A percentile compares a stretch with the other conserved stretches of the same genome.
phyloP scores from a whole-genome alignment of 2,888 invertebrate genomes.

The Morpho helenor region DNA sequence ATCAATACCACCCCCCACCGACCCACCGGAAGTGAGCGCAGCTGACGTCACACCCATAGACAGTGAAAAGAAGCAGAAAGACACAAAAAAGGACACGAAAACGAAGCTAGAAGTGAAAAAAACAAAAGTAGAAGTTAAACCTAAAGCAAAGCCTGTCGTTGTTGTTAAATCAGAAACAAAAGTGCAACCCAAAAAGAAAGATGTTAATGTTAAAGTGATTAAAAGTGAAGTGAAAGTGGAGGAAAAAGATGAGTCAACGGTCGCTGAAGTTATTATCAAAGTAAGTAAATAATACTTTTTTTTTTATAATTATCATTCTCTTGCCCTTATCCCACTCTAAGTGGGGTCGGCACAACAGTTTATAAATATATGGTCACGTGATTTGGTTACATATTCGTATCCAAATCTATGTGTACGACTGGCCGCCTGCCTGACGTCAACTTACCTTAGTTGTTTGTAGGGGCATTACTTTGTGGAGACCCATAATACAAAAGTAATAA shows the following conservation, averaged over 20 bases:
- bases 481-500: no score
- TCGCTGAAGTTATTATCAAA: slow-evolving; percentile 23
- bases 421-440: no score
- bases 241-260: slow-evolving; percentile 26
- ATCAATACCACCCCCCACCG: slow-evolving; percentile 40
- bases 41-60: slow-evolving; percentile 45
- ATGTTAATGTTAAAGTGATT: slow-evolving; percentile 31
- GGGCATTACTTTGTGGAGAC: no score
- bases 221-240: slow-evolving; percentile 46
- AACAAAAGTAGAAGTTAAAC: slow-evolving; percentile 34
- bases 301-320: background rate
- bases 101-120: slow-evolving; percentile 36
- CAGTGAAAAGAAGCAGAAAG: slow-evolving; percentile 40
- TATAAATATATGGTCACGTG: background rate
- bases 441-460: no score
- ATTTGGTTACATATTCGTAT: no score
- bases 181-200: slow-evolving; percentile 41
- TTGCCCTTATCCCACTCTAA: no score
- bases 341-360: no score
- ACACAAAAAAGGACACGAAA: slow-evolving; percentile 27
- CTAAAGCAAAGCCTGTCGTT: slow-evolving; percentile 35
- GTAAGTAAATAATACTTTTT: background rate
- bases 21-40: slow-evolving; percentile 61
- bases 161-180: slow-evolving; percentile 36
- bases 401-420: no score